Base-by-base conservation (phyloP, 2,888 invertebrate genomes). In the Eilema griseolum region DNA sequence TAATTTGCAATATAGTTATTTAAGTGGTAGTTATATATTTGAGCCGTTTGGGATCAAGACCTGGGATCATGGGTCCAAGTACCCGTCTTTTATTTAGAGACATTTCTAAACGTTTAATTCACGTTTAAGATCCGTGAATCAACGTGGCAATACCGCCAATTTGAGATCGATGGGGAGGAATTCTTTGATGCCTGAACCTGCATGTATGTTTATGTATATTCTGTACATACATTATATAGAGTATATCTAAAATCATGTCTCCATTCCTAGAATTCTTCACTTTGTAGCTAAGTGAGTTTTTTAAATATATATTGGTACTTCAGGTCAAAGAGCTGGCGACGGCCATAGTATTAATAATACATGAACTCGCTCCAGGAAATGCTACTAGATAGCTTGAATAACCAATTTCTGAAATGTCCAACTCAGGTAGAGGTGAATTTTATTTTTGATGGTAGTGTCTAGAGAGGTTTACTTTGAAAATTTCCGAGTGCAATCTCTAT, bases 251-350 rank as follows among this genome's bases (percentile, higher is more conserved):
- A 63, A 52, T 28, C 59, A 59, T 26, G 24, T 26, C 11, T 28
- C 56, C 52, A n/a, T 11, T 11, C 7, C 26, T 23, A 64, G 62
- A 70, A 73, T 70, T 74, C 73, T 71, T 67, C 68, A 78, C 72
- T 76, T 75, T 79, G 73, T 73, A 75, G 69, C 60, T 71, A 78
- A 76, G 76, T 70, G 77, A 74, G 76, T 70, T 86, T 87, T 86
- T 85, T 65, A 86, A 84, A 87, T 87, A 87, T 86, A 87, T 86
- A 87, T 87, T 86, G 88, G 85, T 83, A 78, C 83, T 85, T 82
- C 82, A 81, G 80, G 76, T 81, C 80, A 82, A 79, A 82, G 83
- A 83, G 69, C 73, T 71, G 73, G 68, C 75, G 72, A 67, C 80
- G 81, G 74, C 74, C 73, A 76, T 70, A 74, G 80, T 86, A 87